Conservation (phyloP, 2,113 vertebrate species). For the Lagopus muta region DNA sequence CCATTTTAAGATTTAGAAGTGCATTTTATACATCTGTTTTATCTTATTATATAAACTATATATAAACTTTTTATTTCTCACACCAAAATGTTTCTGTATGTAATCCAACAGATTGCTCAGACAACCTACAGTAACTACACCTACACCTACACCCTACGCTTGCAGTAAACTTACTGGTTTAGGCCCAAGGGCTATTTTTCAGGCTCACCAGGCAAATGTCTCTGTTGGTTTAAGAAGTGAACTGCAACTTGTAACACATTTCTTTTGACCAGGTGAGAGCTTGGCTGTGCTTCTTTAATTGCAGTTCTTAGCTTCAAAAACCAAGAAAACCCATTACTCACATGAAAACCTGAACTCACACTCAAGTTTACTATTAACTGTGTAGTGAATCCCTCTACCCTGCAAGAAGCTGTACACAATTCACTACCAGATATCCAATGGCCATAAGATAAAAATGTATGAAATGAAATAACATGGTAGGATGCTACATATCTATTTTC, state of each 20-base stretch:
- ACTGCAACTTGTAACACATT: not conserved
- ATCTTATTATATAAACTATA: not conserved
- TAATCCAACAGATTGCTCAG: not conserved
- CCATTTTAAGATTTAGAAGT: not conserved
- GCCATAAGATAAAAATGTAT: not conserved
- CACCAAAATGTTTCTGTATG: not conserved
- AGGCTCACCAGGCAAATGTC: not conserved
- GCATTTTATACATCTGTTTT: not conserved
- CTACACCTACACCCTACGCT: not conserved
- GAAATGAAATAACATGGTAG: not conserved
- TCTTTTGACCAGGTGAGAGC: not conserved
- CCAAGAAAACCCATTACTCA: not conserved
- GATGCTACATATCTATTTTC: not conserved
- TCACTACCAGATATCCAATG: not conserved
- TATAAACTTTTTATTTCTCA: not conserved
- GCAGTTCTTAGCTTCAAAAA: not conserved
- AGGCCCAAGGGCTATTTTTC: not conserved
- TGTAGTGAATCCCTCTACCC: not conserved
- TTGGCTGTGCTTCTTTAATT: not conserved
- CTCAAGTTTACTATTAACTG: not conserved
- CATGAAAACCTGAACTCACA: not conserved
- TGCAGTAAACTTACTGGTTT: not conserved
- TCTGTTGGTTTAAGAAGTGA: not conserved
- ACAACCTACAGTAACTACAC: not conserved
- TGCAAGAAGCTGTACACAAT: not conserved